These are phyloP conservation scores for Diceros bicornis DNA, from an alignment of 2,797 vertebrate genomes.

Conservation along the genomic window DNA sequence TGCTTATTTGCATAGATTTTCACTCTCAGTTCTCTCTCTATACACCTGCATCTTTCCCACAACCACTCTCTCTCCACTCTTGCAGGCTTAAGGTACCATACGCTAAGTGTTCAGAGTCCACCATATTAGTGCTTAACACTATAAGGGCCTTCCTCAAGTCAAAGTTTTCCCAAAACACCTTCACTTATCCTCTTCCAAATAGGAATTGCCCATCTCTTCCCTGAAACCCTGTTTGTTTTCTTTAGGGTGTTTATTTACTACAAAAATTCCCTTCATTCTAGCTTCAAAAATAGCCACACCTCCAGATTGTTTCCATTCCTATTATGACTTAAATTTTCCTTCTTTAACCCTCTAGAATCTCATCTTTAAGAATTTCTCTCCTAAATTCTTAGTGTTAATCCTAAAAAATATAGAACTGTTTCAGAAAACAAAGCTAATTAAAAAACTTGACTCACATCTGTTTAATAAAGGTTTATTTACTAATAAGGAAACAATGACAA, in stretches of 20 bases:
- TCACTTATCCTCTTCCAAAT: not conserved
- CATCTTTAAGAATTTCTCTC: conserved; percentile 1
- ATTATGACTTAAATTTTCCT: not conserved
- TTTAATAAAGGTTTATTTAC: not conserved
- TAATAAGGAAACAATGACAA: conserved; percentile 3
- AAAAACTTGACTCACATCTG: not conserved
- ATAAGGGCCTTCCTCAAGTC: not conserved
- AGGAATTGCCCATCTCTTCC: not conserved
- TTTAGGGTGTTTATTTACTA: not conserved
- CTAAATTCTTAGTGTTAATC: not conserved
- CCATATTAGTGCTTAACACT: not conserved
- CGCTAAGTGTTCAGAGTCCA: not conserved
- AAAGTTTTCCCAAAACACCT: conserved; percentile 19
- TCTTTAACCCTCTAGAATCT: not conserved
- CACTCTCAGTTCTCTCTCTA: not conserved
- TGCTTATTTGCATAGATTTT: not conserved
- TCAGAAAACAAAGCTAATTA: not conserved
- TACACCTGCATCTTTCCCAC: not conserved
- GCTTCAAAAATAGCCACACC: not conserved
- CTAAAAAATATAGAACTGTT: not conserved
- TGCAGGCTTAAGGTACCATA: not conserved
- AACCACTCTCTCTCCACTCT: not conserved
- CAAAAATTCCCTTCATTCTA: not conserved
- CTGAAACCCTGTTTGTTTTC: not conserved
- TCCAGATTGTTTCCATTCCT: not conserved